Evolutionary conservation across 2,797 vertebrate species (phyloP), one percentile per base, ranked within the genome.

Genomic region (Lateolabrax maculatus): DNA sequence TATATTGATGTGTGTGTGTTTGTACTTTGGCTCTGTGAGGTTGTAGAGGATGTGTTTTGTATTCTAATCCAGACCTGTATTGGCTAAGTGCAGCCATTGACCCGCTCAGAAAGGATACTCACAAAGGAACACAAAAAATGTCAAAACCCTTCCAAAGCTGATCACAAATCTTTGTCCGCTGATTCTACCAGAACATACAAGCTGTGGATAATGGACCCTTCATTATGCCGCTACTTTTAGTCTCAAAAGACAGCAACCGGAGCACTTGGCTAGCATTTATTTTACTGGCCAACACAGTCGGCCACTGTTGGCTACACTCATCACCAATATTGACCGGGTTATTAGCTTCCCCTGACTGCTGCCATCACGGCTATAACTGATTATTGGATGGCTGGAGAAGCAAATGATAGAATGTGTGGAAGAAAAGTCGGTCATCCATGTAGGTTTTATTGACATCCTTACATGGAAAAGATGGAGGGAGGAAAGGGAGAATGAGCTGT

Each of bases 311-410:
- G 55, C 78, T 31, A 52, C 70, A 48, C 79, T 76, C 80, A 55
- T 84, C 79, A 77, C 46, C 49, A 37, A 19, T 74, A 90, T 90
- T 48, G 84, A 91, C 34, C n/a, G 10, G 46, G 79, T 89, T 90
- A 84, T 89, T 88, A 87, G 72, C 78, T 71, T 55, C 75, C 58
- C 41, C 49, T 88, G 81, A 86, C 78, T 79, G 85, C 87, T 71
- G 70, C 63, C 62, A 51, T 81, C 77, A 48, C 75, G 36, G 51
- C 51, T 84, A 57, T 73, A 72, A 86, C 76, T 74, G 78, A 88
- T 87, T 77, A 87, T 81, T 65, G 76, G 72, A 78, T 67, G 69
- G 68, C 46, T 12, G 64, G 77, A 73, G 60, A 67, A 65, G 41
- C 52, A 77, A 86, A 78, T 31, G 56, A 79, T 68, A 52, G 41